Evolutionary conservation across 2,113 vertebrate genomes (phyloP).

Genomic region (Pomatorhinus ruficollis): DNA sequence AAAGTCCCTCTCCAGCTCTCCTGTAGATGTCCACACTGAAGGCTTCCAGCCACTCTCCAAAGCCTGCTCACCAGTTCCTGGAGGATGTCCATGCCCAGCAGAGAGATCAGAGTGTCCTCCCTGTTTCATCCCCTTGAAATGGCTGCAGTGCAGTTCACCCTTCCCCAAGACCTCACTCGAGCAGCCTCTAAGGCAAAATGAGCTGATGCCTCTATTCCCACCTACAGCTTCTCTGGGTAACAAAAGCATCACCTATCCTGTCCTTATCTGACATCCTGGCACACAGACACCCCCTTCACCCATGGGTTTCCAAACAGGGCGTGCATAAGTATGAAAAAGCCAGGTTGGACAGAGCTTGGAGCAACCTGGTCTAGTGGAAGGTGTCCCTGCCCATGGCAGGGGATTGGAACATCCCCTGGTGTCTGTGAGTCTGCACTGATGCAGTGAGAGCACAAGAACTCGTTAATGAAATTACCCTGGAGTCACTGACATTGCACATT

Average conservation of each 20-base stretch:
- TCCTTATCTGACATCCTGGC: neutral
- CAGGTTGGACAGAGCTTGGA: neutral
- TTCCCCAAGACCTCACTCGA: neutral
- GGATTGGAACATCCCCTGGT: neutral
- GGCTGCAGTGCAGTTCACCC: neutral
- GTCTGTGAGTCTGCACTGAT: neutral
- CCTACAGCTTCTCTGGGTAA: neutral
- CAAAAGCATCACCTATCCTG: neutral
- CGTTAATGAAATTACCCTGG: accelerated
- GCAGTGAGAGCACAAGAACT: neutral
- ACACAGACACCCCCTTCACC: neutral
- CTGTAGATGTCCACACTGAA: neutral
- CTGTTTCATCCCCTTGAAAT: accelerated
- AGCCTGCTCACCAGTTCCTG: neutral
- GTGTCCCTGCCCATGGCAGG: neutral
- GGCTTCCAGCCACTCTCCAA: neutral
- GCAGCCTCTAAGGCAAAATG: accelerated
- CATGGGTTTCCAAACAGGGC: neutral
- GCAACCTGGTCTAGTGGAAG: neutral
- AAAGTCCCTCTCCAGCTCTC: neutral
- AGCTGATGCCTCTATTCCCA: neutral
- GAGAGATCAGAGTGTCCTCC: neutral
- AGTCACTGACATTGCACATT: neutral
- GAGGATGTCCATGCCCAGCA: neutral
- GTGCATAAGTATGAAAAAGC: accelerated